Base-by-base conservation (phyloP, 2,888 invertebrate genomes). In the Glyphotaelius pellucidus region DNA sequence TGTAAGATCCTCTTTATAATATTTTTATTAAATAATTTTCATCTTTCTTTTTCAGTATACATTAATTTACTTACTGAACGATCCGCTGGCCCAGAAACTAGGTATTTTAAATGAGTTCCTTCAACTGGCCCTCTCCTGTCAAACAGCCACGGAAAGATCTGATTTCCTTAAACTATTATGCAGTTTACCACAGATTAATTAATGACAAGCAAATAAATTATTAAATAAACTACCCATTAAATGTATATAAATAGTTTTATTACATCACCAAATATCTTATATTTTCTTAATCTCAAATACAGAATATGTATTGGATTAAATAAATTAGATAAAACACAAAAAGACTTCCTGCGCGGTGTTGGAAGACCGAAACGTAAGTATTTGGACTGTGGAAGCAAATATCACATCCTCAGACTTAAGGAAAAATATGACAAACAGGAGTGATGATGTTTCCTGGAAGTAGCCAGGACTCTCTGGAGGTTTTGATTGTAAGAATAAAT, bases 31-130 rank as follows among this genome's bases (percentile, higher is more conserved):
- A 19, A 67, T 5, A 67, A 67, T 67, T 25, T 67, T 67, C 25
- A 25, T 67, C 15, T 88, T 52, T 90, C 32, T 31, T 84, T 90
- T 92, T 92, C 90, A 93, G 93, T 91, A 90, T 52, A 90, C 92
- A 38, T 79, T 93, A 2, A 91, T 93, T 47, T 92, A 90, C 87
- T 35, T 93, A 9, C 87, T 93, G 15, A 93, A 93, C n/a, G 93
- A 93, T 90, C 93, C 93, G 25, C 47, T 93, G 9, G 92, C 93
- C n/a, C 81, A 89, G 67, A 12, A 35, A 31, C 80, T 92, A 84
- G 89, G 42, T 30, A 89, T 90, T 25, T 67, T 93, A 11, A 81
- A 90, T 79, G 91, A 93, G 87, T 92, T 92, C 42, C 91, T 92
- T 83, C 91, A 92, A n/a, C 35, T 93, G 38, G 92, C 84, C 30